Evolutionary conservation across 2,797 vertebrate species (phyloP), one percentile per base, ranked within the genome.

Genomic region (Anolis apletophallus): DNA sequence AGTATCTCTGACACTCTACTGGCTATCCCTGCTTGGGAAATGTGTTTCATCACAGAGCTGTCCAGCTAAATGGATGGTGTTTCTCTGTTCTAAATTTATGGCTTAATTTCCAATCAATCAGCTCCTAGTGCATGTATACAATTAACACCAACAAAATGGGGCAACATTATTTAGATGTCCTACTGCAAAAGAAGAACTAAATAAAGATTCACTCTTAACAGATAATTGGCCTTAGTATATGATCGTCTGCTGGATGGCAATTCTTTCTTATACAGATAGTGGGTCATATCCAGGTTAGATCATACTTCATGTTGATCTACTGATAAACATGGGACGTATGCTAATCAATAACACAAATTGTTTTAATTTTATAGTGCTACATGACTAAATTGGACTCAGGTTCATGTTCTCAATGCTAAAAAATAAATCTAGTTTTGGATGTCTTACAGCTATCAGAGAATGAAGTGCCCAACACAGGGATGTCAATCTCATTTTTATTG

Each of bases 111-210:
- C 82, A 94, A 94, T 95, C 87, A 94, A 73, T 93, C 91, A 91
- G 80, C 76, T 96, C 91, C 87, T 83, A 87, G 76, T 90, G 86
- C 91, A 81, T 95, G 88, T 85, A 86, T 91, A 88, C 92, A 95
- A 96, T 96, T 96, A 96, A 96, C 92, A 94, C 86, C 94, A 95
- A 93, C 87, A 95, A 93, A 94, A 88, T 83, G 69, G 88, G 88
- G 91, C 89, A 34, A 57, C 83, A 88, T 93, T 0, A 90, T 92
- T 92, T 93, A 91, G 85, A 50, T 91, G 86, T 89, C 81, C 82
- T 4, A 23, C 52, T 86, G 59, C 76, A 89, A 87, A 93, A 87
- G 19, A 90, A 89, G 85, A 84, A 81, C 59, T 77, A 92, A 93
- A 92, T 88, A 80, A 84, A 0, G 57, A 2, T 1, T 88, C 29